phyloP scores from a whole-genome alignment of 2,888 invertebrate species.

The Cybosia mesomella region DNA sequence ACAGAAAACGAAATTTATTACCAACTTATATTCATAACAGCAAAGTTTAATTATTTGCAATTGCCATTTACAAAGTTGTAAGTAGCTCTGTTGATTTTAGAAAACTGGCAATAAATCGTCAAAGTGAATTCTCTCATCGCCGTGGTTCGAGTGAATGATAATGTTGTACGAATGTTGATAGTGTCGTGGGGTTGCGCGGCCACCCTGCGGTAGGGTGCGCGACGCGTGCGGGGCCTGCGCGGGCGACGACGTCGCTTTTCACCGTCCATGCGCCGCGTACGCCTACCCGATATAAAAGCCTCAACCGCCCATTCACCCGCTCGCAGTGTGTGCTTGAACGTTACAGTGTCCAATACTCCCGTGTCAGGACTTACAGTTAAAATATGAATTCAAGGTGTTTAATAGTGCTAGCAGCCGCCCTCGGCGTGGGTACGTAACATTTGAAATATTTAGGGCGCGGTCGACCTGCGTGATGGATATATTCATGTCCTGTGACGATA shows the following conservation, averaged over 20 bases:
- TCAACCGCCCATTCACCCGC: constrained; percentile 85
- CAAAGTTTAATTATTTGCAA: neutral
- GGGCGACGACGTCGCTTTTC: constrained; percentile 76
- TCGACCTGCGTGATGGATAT: constrained; percentile 37
- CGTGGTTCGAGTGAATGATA: constrained; percentile 32
- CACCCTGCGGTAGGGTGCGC: constrained; percentile 40
- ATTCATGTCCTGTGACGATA: constrained; percentile 57
- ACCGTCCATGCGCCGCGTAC: constrained; percentile 74
- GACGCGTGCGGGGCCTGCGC: constrained; percentile 61
- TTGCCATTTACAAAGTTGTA: constrained; percentile 10
- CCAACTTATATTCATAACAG: neutral
- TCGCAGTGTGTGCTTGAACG: constrained; percentile 86
- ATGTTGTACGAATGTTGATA: constrained; percentile 36
- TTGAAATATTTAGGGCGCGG: constrained; percentile 81
- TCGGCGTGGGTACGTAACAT: constrained; percentile 90
- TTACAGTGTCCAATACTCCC: constrained; percentile 82
- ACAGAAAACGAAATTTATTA: neutral
- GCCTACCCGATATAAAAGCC: constrained; percentile 85
- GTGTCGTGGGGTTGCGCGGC: constrained; percentile 44
- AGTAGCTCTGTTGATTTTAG: neutral
- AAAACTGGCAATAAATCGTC: constrained; percentile 14
- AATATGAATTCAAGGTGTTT: constrained; percentile 87
- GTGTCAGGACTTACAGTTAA: constrained; percentile 83
- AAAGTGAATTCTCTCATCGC: constrained; percentile 29
- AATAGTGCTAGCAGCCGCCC: constrained; percentile 88